Evolutionary conservation across 2,113 vertebrate species (phyloP).

Genomic region (Dasyurus viverrinus): DNA sequence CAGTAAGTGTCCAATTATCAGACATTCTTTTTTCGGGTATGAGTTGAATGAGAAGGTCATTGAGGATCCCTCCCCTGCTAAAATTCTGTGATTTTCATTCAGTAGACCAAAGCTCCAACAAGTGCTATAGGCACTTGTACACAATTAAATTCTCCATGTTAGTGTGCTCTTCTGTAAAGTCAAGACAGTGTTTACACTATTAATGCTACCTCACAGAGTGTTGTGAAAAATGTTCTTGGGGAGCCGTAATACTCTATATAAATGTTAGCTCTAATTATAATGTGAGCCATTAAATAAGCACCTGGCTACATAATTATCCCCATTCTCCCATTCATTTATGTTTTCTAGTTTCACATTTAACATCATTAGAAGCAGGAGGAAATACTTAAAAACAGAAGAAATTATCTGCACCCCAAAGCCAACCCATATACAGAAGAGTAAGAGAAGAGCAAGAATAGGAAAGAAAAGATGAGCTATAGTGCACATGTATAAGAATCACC

Average conservation of each 20-base stretch:
- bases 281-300: not conserved
- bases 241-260: not conserved
- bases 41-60: not conserved
- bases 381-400: not conserved
- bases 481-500: not conserved
- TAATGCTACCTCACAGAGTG: not conserved
- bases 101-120: not conserved
- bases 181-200: not conserved
- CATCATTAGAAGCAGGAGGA: not conserved
- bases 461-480: not conserved
- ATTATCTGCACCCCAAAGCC: not conserved
- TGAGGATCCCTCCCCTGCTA: not conserved
- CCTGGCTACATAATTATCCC: not conserved
- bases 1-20: not conserved
- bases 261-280: not conserved
- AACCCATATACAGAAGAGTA: not conserved
- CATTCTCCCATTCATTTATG: not conserved
- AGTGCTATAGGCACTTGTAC: not conserved
- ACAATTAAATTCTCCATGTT: not conserved
- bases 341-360: not conserved
- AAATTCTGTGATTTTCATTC: not conserved
- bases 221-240: not conserved
- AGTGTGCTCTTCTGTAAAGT: not conserved
- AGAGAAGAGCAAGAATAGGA: not conserved
- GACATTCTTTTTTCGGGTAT: not conserved